A percentile compares a stretch with the other conserved stretches of the same genome.
Conservation (phyloP, 2,797 vertebrate species). For the Peromyscus aztecus region DNA sequence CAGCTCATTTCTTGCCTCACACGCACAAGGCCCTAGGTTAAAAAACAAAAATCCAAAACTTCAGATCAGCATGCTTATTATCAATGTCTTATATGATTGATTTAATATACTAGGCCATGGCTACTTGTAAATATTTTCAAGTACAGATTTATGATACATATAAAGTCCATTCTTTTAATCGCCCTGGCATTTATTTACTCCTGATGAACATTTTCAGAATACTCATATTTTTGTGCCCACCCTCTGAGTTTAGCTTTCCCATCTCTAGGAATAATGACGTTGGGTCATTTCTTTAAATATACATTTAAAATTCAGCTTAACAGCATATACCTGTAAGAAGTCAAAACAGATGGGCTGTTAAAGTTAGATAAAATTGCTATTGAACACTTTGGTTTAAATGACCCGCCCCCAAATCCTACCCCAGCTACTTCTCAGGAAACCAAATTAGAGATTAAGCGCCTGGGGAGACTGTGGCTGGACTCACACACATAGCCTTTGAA, state of each 20-base stretch:
- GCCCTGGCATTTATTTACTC: slow-evolving; percentile 8
- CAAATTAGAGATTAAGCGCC: slow-evolving; percentile 64
- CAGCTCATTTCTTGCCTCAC: not conserved
- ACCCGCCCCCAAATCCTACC: slow-evolving; percentile 24
- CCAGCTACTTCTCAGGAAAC: slow-evolving; percentile 71
- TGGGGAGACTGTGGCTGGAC: slow-evolving; percentile 56
- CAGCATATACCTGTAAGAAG: not conserved
- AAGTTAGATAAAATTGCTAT: slow-evolving; percentile 82
- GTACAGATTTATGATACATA: slow-evolving; percentile 5
- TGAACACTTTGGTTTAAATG: slow-evolving; percentile 69
- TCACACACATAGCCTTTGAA: slow-evolving; percentile 75
- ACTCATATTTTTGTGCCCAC: not conserved
- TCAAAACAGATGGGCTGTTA: slow-evolving; percentile 61
- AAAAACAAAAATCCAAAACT: not conserved
- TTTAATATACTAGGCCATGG: slow-evolving; percentile 24
- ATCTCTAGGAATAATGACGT: not conserved
- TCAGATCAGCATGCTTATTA: slow-evolving; percentile 9
- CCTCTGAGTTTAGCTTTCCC: slow-evolving; percentile 33
- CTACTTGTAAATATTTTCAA: slow-evolving; percentile 62
- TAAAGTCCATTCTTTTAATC: not conserved
- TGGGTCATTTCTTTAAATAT: slow-evolving; percentile 31
- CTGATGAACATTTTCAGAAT: slow-evolving; percentile 21
- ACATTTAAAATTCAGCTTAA: slow-evolving; percentile 78
- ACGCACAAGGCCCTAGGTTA: not conserved
- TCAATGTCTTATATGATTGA: not conserved